Evolutionary conservation across 1,140 invertebrate genomes (phyloP).

Genomic region (Drosophila carrolli): DNA sequence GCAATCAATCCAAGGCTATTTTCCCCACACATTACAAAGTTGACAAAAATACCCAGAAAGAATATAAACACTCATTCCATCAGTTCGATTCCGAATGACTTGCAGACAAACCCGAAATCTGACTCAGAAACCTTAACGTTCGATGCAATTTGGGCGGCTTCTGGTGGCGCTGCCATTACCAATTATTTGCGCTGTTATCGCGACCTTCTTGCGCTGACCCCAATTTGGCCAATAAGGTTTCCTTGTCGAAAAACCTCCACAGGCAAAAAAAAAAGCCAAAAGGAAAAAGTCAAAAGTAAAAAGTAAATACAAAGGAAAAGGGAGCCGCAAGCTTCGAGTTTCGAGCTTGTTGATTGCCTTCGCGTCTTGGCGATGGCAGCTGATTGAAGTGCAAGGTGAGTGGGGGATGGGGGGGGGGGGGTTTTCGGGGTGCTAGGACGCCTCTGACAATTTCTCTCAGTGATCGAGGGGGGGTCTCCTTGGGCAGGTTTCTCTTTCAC

Average conservation of each 20-base stretch:
- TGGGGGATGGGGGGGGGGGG: not conserved
- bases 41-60: not conserved
- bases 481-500: constrained; percentile 55
- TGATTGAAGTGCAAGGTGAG: constrained; percentile 73
- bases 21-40: constrained; percentile 4
- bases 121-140: constrained; percentile 62
- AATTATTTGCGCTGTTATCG: constrained; percentile 79
- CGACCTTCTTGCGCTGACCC: constrained; percentile 77
- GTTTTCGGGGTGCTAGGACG: not conserved
- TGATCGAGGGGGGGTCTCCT: constrained; percentile 19
- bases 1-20: not conserved
- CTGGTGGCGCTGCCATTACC: constrained; percentile 59
- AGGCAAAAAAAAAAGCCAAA: not conserved
- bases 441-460: constrained; percentile 51
- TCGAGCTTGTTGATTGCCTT: constrained; percentile 60
- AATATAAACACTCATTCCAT: not conserved
- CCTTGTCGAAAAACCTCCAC: constrained; percentile 20
- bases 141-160: constrained; percentile 63
- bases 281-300: not conserved
- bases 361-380: constrained; percentile 40
- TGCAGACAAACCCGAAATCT: constrained; percentile 35
- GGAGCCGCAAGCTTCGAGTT: constrained; percentile 34
- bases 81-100: constrained; percentile 13
- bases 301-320: constrained; percentile 13
- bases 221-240: constrained; percentile 76